These are phyloP conservation scores for Melanotaenia nigrans DNA, from an alignment of 2,797 vertebrate species.

Conservation along the genomic window DNA sequence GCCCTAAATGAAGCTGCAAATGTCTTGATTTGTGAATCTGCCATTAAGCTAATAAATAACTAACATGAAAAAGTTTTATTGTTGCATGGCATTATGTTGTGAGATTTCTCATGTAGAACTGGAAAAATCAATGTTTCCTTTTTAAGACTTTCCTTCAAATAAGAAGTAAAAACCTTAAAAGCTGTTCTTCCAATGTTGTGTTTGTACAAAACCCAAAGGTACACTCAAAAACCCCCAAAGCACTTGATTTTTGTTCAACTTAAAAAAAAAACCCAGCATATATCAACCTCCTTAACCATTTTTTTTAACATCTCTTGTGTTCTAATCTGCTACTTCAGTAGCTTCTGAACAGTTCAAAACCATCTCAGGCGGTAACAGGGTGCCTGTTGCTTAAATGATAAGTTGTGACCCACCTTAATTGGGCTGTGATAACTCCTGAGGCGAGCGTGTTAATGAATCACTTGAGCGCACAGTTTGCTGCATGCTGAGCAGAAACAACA, in stretches of 20 bases:
- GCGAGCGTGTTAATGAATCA: conserved; percentile 50
- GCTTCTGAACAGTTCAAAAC: conserved; percentile 18
- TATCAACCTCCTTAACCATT: neutral
- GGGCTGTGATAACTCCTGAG: conserved; percentile 23
- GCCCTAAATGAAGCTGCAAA: neutral
- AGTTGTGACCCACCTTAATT: conserved; percentile 44
- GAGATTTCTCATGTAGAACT: too few relatives aligned
- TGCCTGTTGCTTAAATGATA: conserved; percentile 14
- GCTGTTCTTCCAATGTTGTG: neutral
- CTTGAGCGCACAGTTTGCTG: conserved; percentile 9
- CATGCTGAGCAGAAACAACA: conserved; percentile 18
- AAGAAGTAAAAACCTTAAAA: neutral
- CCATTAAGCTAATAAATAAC: neutral
- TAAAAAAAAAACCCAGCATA: neutral
- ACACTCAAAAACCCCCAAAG: neutral
- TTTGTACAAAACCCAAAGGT: neutral
- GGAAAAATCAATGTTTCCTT: too few relatives aligned
- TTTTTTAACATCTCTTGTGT: neutral
- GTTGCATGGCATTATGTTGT: too few relatives aligned
- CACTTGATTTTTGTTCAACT: neutral
- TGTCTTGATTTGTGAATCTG: neutral
- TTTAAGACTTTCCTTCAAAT: neutral
- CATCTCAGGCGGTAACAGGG: neutral
- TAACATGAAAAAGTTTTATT: neutral
- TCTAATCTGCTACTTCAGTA: neutral